Base-by-base conservation (phyloP, 2,113 vertebrate species). In the Pagrus major region DNA sequence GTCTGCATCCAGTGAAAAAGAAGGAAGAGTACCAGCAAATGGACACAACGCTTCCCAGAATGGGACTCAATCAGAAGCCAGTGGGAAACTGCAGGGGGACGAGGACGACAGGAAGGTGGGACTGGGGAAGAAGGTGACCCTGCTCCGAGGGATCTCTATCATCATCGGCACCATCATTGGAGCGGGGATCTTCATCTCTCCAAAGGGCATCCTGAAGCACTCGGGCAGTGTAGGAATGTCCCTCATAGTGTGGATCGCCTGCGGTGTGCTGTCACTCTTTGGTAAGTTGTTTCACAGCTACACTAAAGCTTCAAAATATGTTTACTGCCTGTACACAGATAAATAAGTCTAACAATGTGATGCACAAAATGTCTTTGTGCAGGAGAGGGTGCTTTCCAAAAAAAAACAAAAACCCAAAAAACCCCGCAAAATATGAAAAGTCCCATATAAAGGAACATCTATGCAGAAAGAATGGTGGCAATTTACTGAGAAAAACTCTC, bases 161-260 rank as follows among this genome's bases (percentile, higher is more conserved):
- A 99, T 99, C 85, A 95, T 96, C 7, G 98, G 98, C 39, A 99
- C 96, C 76, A 97, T 99, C 92, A 97, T 99, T 27, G 98, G 98
- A 77, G 97, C 97, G 0, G 98, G 98, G 46, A 98, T 99, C 93
- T 99, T 99, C 94, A 98, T 99, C 90, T 97, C 98, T 31, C 98
- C 98, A 1, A 98, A 97, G 93, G 97, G 97, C 47, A 97, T 99
- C 87, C 95, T 99, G 60, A 89, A 95, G 84, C 93, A 98, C 88
- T 97, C 97, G 0, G 98, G 98, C 81, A 98, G 96, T 0, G 91
- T 99, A 74, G 98, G 98, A 85, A 96, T 98, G 97, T 98, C 97
- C 29, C 94, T 99, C 84, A 81, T 89, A 2, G 88, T 99, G 54
- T 99, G 98, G 98, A 95, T 96, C 0, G 95, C 63, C 15, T 99